A percentile compares a stretch with the other conserved stretches of the same genome.
Conservation (phyloP, 2,888 invertebrate species). For the Seladonia tumulorum region DNA sequence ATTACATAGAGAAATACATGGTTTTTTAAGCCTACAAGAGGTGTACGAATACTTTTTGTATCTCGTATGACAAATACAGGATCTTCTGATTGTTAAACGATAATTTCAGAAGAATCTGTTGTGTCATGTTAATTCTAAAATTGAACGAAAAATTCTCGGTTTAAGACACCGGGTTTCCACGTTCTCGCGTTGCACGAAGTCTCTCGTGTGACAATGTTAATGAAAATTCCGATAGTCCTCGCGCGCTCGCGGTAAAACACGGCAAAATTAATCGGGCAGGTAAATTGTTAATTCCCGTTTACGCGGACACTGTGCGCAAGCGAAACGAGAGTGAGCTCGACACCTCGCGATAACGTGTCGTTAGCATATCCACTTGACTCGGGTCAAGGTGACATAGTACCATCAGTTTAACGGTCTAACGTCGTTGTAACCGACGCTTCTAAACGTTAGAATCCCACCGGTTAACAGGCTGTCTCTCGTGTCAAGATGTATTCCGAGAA, state of each 20-base stretch:
- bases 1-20: too few relatives aligned
- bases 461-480: conserved; percentile 23
- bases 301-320: conserved; percentile 8
- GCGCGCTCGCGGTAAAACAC: neutral
- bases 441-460: conserved; percentile 5
- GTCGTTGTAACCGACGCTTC: conserved; percentile 33
- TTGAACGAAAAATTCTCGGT: too few relatives aligned
- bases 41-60: too few relatives aligned
- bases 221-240: neutral
- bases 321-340: conserved; percentile 23
- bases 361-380: conserved; percentile 33
- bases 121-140: too few relatives aligned
- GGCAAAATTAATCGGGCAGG: neutral
- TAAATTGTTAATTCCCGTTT: conserved; percentile 16
- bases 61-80: too few relatives aligned
- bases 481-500: conserved; percentile 21
- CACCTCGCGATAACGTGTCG: conserved; percentile 31
- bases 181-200: neutral
- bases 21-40: too few relatives aligned
- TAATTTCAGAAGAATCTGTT: too few relatives aligned
- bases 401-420: conserved; percentile 36
- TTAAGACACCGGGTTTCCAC: neutral
- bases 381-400: conserved; percentile 41
- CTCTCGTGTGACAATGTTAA: neutral
- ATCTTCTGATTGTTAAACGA: too few relatives aligned